Conservation (phyloP, 2,888 invertebrate species). For the Meta bourneti region DNA sequence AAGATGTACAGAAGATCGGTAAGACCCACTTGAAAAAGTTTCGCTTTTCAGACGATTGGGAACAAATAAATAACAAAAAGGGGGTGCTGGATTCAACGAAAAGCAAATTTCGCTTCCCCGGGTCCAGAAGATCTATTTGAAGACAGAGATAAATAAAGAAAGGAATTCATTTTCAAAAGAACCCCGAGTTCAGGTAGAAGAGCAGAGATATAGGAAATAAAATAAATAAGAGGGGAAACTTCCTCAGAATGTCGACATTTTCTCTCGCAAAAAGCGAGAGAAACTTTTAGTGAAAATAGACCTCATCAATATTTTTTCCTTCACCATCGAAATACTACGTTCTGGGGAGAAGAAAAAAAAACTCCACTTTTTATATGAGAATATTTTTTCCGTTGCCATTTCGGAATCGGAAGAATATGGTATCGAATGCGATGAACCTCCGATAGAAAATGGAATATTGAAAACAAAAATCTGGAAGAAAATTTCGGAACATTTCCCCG, state of each 20-base stretch:
- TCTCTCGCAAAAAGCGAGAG: neutral
- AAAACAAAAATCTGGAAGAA: slow-evolving; percentile 3
- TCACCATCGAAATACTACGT: slow-evolving; percentile 2
- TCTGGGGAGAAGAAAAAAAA: neutral
- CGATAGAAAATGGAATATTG: neutral
- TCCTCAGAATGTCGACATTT: slow-evolving; percentile 1
- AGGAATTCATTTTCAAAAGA: slow-evolving; percentile 5
- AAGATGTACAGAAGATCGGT: too few species aligned
- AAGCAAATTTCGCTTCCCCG: neutral
- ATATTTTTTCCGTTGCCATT: neutral
- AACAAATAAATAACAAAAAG: too few species aligned
- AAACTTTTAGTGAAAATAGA: slow-evolving; percentile 49
- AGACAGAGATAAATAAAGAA: slow-evolving; percentile 41
- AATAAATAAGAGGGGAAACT: slow-evolving; percentile 14
- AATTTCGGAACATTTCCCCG: neutral
- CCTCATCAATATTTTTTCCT: slow-evolving; percentile 38
- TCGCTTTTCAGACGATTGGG: too few species aligned
- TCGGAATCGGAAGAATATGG: slow-evolving; percentile 31
- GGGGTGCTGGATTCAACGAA: neutral
- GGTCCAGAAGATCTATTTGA: neutral
- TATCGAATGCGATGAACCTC: slow-evolving; percentile 16
- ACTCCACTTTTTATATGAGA: neutral
- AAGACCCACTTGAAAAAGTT: too few species aligned
- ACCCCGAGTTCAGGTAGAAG: neutral
- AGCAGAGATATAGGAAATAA: neutral